Conservation (phyloP, 2,113 vertebrate species). For the Sphyrna mokarran region DNA sequence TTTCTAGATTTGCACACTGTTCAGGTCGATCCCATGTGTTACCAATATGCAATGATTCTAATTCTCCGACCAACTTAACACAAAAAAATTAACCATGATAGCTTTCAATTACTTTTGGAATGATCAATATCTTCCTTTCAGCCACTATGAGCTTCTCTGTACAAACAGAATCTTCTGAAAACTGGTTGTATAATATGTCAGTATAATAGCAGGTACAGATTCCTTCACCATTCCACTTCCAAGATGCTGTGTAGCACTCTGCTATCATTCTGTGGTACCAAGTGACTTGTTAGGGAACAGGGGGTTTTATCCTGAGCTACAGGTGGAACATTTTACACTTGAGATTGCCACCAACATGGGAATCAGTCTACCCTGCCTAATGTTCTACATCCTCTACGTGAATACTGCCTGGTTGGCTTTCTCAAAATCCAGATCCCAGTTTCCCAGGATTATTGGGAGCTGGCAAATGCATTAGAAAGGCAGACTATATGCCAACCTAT, state of each 20-base stretch:
- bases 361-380: neutral
- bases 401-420: neutral
- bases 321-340: neutral
- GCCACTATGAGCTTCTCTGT: neutral
- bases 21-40: neutral
- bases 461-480: neutral
- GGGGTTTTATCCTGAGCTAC: neutral
- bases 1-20: neutral
- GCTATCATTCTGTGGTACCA: neutral
- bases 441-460: neutral
- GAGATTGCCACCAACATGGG: neutral
- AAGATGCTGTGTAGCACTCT: neutral
- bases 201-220: neutral
- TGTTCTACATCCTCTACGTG: neutral
- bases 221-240: neutral
- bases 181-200: neutral
- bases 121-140: neutral
- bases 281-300: neutral
- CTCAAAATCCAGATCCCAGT: neutral
- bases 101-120: neutral
- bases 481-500: neutral
- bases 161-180: neutral
- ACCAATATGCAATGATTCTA: neutral
- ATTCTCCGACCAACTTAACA: neutral
- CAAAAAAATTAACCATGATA: neutral